Base-by-base conservation (phyloP, 1,140 invertebrate genomes). In the Drosophila parabipectinata region DNA sequence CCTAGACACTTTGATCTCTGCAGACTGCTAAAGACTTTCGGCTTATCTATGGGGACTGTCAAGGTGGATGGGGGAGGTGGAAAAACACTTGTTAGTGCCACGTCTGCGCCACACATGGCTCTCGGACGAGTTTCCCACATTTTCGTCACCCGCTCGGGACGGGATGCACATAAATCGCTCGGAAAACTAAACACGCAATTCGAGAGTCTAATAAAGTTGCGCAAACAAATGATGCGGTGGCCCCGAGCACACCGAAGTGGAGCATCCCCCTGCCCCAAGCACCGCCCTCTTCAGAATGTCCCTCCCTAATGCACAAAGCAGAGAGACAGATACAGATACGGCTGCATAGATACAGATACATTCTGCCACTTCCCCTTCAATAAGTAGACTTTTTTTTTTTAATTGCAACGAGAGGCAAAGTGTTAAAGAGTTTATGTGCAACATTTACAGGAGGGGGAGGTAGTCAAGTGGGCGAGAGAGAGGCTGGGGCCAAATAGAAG, bases 361-460 rank as follows among this genome's bases (percentile, higher is more conserved):
- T 63, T 85, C 81, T 54, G 61, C 66, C 78, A 75, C 61, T 87
- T 82, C 84, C 62, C 82, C 80, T 79, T 71, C 82, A 85, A 85
- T 85, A 85, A 88, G 82, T 85, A 78, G 82, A 88, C 67, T 45
- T 58, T 60, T 48, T 58, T 26, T 64, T 78, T 79, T 90, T 90
- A 90, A 90, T 90, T 90, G 88, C 88, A 87, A 75, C 75, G 71
- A 78, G 82, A 85, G 76, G 76, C 77, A 82, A 87, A 90, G 88
- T 90, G 88, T 90, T 90, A 90, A 90, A 90, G 82, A 90, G 87
- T 90, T 90, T 90, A 90, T 90, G 88, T 90, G 87, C 88, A 84
- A 80, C 88, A 90, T 90, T 90, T 88, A 87, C 73, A 62, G 63
- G 47, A 14, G 30, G 26, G 44, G 51, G 54, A 14, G 41, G 41